Evolutionary conservation across 2,888 invertebrate species (phyloP).

Genomic region (Molanna angustata): DNA sequence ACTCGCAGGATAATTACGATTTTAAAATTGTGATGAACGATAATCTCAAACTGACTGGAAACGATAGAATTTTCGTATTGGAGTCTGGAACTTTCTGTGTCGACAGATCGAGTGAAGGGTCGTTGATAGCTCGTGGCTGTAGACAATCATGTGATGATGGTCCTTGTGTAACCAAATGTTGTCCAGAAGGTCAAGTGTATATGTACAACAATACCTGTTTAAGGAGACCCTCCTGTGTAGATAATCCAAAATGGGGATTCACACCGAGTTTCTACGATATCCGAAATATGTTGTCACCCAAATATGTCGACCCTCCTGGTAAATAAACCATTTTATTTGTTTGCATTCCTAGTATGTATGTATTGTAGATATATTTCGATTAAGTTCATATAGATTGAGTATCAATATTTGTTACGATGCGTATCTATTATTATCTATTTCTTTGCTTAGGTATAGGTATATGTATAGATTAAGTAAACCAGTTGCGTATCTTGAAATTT

Average conservation of each 20-base stretch:
- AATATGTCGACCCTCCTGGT: conserved; percentile 39
- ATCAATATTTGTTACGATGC: no score
- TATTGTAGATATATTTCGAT: no score
- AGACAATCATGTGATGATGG: conserved; percentile 39
- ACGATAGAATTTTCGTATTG: conserved; percentile 35
- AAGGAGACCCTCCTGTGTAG: conserved; percentile 40
- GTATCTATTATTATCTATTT: no score
- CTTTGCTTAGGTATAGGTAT: no score
- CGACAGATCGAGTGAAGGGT: conserved; percentile 40
- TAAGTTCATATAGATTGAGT: no score
- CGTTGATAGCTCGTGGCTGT: conserved; percentile 45
- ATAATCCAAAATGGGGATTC: conserved; percentile 39
- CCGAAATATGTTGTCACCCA: conserved; percentile 34
- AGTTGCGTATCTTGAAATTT: no score
- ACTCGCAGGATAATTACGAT: conserved; percentile 7
- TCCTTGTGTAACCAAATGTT: conserved; percentile 54
- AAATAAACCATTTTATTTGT: no score
- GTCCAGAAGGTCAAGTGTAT: conserved; percentile 54
- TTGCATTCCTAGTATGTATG: no score
- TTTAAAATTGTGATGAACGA: conserved; percentile 40
- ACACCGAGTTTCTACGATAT: conserved; percentile 43
- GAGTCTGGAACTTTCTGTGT: conserved; percentile 48
- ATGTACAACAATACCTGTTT: conserved; percentile 36
- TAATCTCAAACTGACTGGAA: conserved; percentile 40
- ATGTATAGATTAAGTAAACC: no score